Evolutionary conservation across 2,113 vertebrate species (phyloP), one percentile per base, ranked within the genome.

Genomic region (Gulo gulo): DNA sequence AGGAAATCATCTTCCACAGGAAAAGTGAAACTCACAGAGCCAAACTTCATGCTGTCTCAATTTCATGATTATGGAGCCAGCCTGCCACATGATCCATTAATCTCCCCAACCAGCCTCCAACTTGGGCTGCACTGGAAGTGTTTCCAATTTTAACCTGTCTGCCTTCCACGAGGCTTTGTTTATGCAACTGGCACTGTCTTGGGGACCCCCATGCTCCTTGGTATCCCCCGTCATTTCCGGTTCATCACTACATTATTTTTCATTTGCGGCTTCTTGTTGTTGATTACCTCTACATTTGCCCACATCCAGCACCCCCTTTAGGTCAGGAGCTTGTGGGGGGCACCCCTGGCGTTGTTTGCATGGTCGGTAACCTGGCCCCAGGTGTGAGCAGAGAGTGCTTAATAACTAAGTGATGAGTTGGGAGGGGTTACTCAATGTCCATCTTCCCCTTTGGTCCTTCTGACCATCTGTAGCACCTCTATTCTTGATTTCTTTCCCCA

Each of bases 141-240:
- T 88, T 93, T 97, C 81, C 74, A 83, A 84, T 82, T 97, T 95
- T 91, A 94, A 71, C 57, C 81, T 93, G 55, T 89, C 36, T 95
- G 26, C 67, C 63, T 95, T 88, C 34, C 45, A 52, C 0, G 13
- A 83, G 79, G 39, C 39, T 86, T 92, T 91, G 91, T 82, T 95
- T 93, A 80, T 92, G 78, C 21, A 96, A 63, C 15, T 36, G 34
- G 36, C 39, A 67, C 20, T 80, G 6, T 61, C 29, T 71, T 2
- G 0, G 55, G 95, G 67, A 26, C 23, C n/a, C 29, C n/a, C 7
- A 0, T 3, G 20, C 42, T 14, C 18, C 83, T 57, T 31, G 52
- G n/a, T 47, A 23, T 65, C 21, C 61, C 50, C 47, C 24, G 57
- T 89, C 52, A 34, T 42, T 94, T 96, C 89, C 21, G 47, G 93